A percentile compares a stretch with the other conserved stretches of the same genome.
Evolutionary conservation across 2,888 invertebrate species (phyloP).

Genomic region (Drosophila quinaria): DNA sequence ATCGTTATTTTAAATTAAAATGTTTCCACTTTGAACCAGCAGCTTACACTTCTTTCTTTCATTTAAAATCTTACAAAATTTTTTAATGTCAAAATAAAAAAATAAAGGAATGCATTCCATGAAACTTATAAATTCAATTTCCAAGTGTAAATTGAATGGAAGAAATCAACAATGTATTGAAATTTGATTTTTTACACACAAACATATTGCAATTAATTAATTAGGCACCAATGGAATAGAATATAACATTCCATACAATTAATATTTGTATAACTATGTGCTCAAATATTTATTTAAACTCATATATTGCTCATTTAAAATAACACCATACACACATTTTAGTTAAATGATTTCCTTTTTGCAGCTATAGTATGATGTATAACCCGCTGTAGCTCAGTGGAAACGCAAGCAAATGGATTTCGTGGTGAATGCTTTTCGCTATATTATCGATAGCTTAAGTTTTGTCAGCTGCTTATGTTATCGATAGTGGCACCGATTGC

Average conservation of each 20-base stretch:
- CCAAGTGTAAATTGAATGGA: too few relatives aligned
- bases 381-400: constrained; percentile 7
- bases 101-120: too few relatives aligned
- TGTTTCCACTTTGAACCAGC: constrained; percentile 1
- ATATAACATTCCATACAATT: too few relatives aligned
- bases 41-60: background rate
- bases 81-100: too few relatives aligned
- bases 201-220: too few relatives aligned
- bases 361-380: background rate
- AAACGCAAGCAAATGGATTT: background rate
- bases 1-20: constrained; percentile 10
- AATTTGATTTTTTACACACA: too few relatives aligned
- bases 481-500: constrained; percentile 46
- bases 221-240: too few relatives aligned
- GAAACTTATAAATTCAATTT: too few relatives aligned
- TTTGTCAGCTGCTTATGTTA: background rate
- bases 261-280: too few relatives aligned
- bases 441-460: background rate
- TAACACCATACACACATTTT: background rate
- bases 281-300: background rate
- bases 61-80: background rate
- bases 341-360: background rate
- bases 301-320: background rate
- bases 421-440: constrained; percentile 20
- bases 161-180: too few relatives aligned